Base-by-base conservation (phyloP, 2,888 invertebrate species). In the Anodontia alba region DNA sequence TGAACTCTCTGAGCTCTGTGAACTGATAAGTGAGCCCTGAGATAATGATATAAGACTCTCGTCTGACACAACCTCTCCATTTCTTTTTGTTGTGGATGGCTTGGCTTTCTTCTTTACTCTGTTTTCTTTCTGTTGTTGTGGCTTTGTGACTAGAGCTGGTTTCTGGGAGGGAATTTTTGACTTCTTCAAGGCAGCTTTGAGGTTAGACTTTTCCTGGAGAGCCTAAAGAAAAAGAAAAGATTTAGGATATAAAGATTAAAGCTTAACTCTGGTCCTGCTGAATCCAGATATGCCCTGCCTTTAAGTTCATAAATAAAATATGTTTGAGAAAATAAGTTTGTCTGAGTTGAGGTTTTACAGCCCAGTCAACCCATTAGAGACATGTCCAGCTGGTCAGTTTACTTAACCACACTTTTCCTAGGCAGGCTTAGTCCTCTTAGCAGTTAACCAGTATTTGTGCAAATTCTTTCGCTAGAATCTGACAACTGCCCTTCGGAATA, bases 171-270 rank as follows among this genome's bases (percentile, higher is more conserved):
- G 79, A 33, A 82, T 57, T 71, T 86, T 87, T 17, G 83, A 81
- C 33, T 87, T 87, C 71, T 88, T 89, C 73, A 84, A 66, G 46
- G 81, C 83, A 46, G 76, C 79, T 70, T 81, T 81, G 23, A 87
- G 84, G 69, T 89, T 90, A 20, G 51, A 57, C 23, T 87, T 84
- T 54, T 90, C 89, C 62, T 80, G 80, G 29, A 86, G 74, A 23
- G 88, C 87, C 89, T 90, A 43, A 10, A 74, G 75, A 33, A 43
- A 49, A 80, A 33, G 66, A n/a, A 68, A 36, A 12, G 38, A 5
- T 38, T 12, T 38, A 38, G 38, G 38, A 38, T 38, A 38, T n/a
- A n/a, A 71, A 71, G 15, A 29, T 29, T 71, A 23, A 12, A 71
- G 17, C n/a, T n/a, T n/a, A n/a, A n/a, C n/a, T n/a, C n/a, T n/a